Conservation (phyloP, 2,797 vertebrate species). For the Simalia tracyae region DNA sequence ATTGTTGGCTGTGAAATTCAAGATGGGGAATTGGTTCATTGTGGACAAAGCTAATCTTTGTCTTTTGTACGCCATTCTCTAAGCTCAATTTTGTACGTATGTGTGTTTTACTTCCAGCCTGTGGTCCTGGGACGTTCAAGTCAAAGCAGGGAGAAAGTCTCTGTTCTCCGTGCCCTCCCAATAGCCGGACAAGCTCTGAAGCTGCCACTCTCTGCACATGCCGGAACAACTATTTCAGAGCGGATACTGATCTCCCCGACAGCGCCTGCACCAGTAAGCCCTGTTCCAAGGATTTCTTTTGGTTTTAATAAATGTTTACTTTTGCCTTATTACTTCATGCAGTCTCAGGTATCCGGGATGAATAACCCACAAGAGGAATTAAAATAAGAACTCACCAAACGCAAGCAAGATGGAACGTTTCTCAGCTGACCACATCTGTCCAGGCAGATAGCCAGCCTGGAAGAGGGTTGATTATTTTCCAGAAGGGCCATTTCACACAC, state of each 20-base stretch:
- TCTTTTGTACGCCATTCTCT: neutral
- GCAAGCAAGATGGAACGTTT: neutral
- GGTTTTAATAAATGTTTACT: neutral
- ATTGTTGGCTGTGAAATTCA: neutral
- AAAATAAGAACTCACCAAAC: neutral
- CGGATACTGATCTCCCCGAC: conserved; percentile 86
- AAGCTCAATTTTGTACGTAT: conserved; percentile 7
- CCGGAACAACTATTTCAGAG: conserved; percentile 87
- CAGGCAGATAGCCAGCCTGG: neutral
- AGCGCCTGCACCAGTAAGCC: conserved; percentile 90
- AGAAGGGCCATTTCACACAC: neutral
- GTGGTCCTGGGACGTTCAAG: conserved; percentile 89
- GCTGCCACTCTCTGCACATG: conserved; percentile 89
- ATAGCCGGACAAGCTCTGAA: conserved; percentile 86
- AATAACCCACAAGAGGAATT: neutral
- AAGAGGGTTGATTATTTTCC: neutral
- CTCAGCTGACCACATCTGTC: neutral
- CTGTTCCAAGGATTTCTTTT: neutral
- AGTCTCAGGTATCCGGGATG: neutral
- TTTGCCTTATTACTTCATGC: neutral
- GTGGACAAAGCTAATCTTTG: no score
- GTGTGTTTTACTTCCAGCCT: conserved; percentile 76
- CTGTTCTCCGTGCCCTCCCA: conserved; percentile 88
- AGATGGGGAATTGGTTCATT: no score
- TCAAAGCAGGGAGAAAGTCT: conserved; percentile 90